phyloP scores from a whole-genome alignment of 2,888 invertebrate species.

The Drosophila siamana region DNA sequence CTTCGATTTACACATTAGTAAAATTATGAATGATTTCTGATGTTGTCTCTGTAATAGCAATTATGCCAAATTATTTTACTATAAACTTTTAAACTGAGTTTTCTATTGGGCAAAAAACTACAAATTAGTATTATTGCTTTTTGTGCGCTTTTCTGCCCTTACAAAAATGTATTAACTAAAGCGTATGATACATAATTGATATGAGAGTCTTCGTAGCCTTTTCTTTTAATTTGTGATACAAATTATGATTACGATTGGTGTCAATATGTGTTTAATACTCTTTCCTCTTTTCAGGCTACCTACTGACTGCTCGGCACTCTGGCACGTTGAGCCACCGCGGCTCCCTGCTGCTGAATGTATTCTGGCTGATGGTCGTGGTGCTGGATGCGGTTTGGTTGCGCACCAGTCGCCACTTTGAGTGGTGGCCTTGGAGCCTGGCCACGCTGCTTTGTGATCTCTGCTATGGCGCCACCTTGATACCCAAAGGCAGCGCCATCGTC shows the following conservation, averaged over 20 bases:
- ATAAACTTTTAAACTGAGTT: too few relatives aligned
- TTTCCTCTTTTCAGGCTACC: constrained; percentile 82
- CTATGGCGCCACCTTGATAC: constrained; percentile 91
- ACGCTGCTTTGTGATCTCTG: constrained; percentile 88
- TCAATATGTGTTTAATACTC: not conserved
- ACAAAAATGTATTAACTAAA: too few relatives aligned
- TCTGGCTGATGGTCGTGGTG: constrained; percentile 90
- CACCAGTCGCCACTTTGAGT: constrained; percentile 87
- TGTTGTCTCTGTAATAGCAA: too few relatives aligned
- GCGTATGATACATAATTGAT: too few relatives aligned
- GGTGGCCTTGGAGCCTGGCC: constrained; percentile 88
- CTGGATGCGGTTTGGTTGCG: constrained; percentile 90
- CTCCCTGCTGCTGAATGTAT: constrained; percentile 88
- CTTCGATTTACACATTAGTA: not conserved
- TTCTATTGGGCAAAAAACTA: too few relatives aligned
- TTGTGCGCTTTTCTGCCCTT: too few relatives aligned
- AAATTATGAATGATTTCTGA: too few relatives aligned
- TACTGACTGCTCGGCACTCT: constrained; percentile 88
- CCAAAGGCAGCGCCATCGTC: constrained; percentile 86
- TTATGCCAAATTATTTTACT: too few relatives aligned
- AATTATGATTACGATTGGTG: not conserved
- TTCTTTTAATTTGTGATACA: too few relatives aligned
- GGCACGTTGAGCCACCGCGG: constrained; percentile 90
- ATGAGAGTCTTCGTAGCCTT: too few relatives aligned
- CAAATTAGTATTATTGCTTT: too few relatives aligned